These are phyloP conservation scores for Alethe castanea DNA, from an alignment of 2,113 vertebrate species.

Conservation along the genomic window DNA sequence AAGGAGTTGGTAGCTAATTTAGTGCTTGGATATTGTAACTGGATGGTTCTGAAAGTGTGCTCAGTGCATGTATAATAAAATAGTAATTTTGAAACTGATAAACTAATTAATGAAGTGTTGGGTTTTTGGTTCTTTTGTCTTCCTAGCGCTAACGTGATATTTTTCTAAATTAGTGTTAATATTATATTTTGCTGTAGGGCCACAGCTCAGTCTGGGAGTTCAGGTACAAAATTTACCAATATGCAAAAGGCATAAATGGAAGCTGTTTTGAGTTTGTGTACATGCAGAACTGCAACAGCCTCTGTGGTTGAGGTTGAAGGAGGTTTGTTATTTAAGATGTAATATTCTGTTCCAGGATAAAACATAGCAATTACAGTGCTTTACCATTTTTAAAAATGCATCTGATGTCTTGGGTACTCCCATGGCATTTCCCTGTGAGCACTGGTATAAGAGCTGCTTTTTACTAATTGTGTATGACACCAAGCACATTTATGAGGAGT, in stretches of 20 bases:
- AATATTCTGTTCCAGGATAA: not conserved
- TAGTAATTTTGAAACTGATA: not conserved
- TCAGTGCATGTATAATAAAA: not conserved
- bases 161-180: not conserved
- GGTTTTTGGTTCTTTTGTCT: not conserved
- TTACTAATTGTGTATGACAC: not conserved
- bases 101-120: not conserved
- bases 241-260: not conserved
- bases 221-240: accelerated
- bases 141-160: not conserved
- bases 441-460: accelerated
- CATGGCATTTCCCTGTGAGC: not conserved
- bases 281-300: not conserved
- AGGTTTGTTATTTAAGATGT: not conserved
- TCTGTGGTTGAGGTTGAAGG: not conserved
- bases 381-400: not conserved
- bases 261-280: not conserved
- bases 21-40: not conserved
- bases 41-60: not conserved
- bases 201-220: not conserved
- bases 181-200: not conserved
- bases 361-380: not conserved
- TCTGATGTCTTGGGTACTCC: not conserved
- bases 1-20: not conserved
- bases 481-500: accelerated